Conservation (phyloP, 2,888 invertebrate genomes). For the Criorhina ranunculi region DNA sequence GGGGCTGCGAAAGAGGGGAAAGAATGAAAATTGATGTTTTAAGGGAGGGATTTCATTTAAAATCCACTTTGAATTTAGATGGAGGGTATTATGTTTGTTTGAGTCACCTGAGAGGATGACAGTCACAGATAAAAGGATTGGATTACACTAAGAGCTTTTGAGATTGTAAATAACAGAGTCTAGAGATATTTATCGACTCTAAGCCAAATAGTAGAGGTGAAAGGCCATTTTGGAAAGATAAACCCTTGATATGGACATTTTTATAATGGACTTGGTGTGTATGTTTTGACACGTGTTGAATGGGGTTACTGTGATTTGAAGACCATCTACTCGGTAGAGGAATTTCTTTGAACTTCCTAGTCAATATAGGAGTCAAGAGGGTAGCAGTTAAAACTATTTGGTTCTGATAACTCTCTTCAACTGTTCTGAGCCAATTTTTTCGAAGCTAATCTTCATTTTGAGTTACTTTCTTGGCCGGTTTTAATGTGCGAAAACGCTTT, state of each 20-base stretch:
- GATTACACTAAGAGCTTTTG: conserved; percentile 20
- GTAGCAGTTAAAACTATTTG: too few relatives aligned
- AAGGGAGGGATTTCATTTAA: conserved; percentile 35
- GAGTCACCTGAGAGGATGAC: conserved; percentile 2
- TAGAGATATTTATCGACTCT: neutral
- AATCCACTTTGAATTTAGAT: conserved; percentile 32
- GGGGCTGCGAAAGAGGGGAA: neutral
- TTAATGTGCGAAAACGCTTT: too few relatives aligned
- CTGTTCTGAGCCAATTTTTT: too few relatives aligned
- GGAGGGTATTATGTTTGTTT: neutral
- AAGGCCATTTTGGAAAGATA: neutral
- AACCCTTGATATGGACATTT: neutral
- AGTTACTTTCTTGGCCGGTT: too few relatives aligned
- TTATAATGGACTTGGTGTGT: neutral
- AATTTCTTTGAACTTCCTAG: too few relatives aligned
- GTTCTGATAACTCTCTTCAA: too few relatives aligned
- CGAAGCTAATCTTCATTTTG: too few relatives aligned
- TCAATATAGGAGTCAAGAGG: too few relatives aligned
- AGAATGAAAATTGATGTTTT: conserved; percentile 47
- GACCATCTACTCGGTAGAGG: too few relatives aligned
- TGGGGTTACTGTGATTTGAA: neutral
- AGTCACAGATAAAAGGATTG: conserved; percentile 25
- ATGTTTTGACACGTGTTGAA: neutral
- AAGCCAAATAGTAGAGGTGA: neutral
- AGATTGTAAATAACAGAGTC: conserved; percentile 13